Base-by-base conservation (phyloP, 2,113 vertebrate genomes). In the Tragelaphus scriptus region DNA sequence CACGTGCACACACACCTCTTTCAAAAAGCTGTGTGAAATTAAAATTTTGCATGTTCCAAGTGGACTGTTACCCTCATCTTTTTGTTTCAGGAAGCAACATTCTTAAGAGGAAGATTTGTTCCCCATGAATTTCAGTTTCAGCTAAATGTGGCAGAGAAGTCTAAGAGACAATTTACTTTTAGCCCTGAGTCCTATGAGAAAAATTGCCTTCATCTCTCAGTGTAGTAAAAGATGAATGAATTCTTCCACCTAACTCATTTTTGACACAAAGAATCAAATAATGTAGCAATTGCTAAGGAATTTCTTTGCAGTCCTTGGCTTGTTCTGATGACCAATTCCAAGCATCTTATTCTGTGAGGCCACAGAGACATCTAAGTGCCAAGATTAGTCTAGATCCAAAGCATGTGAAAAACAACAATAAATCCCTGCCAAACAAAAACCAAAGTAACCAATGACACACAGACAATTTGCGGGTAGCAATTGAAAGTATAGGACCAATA, bases 221-320 rank as follows among this genome's bases (percentile, higher is more conserved):
- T 53, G 58, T 75, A 79, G 75, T 95, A 68, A 40, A 97, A 94
- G 96, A 96, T 96, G 49, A 80, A 98, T 84, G 97, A 86, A 88
- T 84, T 88, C 80, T 97, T 90, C 98, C 91, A 96, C 91, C 32
- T 89, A 94, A 61, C 95, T 88, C 65, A 82, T 49, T 85, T 23
- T 1, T 80, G 93, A 98, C 84, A 81, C 84, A 95, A 96, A 98
- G 61, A 95, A 94, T 11, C 79, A 88, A 91, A 68, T 61, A n/a
- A 63, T 21, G 21, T 13, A 56, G 90, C 85, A 95, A 96, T 79
- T 97, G 96, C 86, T 75, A 95, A 91, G 93, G 56, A 95, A 92
- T 93, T 40, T 19, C 56, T 98, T 93, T 97, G 95, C 40, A 88
- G 36, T 94, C 59, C 19, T 36, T 21, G 44, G 65, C 85, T 82